phyloP scores from a whole-genome alignment of 2,113 vertebrate species.

The Capricornis sumatraensis region DNA sequence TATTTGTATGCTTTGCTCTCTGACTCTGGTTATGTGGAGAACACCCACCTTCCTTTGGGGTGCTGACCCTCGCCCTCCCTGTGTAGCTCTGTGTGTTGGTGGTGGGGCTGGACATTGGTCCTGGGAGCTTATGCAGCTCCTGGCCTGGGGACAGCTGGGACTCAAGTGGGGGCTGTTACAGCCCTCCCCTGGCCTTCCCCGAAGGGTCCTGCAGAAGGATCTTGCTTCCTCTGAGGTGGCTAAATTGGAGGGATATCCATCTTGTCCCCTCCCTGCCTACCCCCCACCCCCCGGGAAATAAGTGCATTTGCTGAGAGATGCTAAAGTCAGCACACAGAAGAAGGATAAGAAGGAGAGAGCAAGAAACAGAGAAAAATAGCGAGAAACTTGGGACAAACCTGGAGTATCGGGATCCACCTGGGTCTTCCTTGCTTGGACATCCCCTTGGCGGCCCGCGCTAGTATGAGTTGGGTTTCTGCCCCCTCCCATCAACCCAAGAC shows the following conservation, averaged over 20 bases:
- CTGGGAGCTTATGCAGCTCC: not conserved
- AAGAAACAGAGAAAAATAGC: not conserved
- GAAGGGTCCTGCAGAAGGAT: rapidly evolving
- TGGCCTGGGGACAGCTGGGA: not conserved
- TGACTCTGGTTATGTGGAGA: not conserved
- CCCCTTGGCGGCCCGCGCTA: rapidly evolving
- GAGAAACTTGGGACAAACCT: too few species aligned
- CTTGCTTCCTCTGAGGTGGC: not conserved
- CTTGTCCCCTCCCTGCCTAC: not conserved
- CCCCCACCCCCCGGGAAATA: rapidly evolving
- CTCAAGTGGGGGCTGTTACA: not conserved
- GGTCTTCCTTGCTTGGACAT: not conserved
- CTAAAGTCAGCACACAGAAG: not conserved
- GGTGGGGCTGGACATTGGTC: rapidly evolving
- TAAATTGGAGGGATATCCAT: not conserved
- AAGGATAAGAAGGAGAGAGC: not conserved
- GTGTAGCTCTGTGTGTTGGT: not conserved
- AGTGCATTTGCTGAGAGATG: rapidly evolving
- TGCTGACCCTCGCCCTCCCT: not conserved
- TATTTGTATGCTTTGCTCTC: not conserved
- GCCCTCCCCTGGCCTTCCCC: not conserved
- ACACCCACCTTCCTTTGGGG: not conserved
- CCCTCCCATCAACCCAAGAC: not conserved
- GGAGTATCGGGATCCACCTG: rapidly evolving
- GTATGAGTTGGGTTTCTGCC: not conserved